Evolutionary conservation across 1,140 invertebrate genomes (phyloP), one percentile per base, ranked within the genome.

Genomic region (Saxidomus purpurata): DNA sequence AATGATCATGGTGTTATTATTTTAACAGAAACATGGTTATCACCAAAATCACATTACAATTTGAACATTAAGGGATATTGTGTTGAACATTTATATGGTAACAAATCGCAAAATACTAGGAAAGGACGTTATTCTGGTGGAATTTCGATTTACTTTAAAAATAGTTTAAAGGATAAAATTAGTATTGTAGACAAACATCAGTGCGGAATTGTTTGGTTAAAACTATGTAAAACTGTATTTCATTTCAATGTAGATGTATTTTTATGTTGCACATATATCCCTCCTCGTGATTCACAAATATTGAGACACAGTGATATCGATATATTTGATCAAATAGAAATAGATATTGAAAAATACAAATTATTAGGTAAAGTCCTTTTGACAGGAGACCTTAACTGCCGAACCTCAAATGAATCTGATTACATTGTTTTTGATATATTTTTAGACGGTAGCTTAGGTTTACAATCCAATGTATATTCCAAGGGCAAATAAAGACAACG

Each of bases 321-420:
- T 79, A 49, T 79, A 15, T 79, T 79, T 52, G 74, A 79, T 19
- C 74, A 49, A 79, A 40, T 79, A 9, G 74, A 79, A 79, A 25
- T 25, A 28, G 74, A 40, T 4, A 79, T 79, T 9, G 74, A 79
- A 79, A 79, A 47, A 49, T 79, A 79, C 47, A 79, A 52, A 17
- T 11, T 38, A 17, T 8, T 49, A 19, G 43, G 74, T 28, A 79
- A 49, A 79, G 74, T 79, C 6, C 6, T 61, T 6, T 61, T 61
- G n/a, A 61, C 9, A 6, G 59, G 59, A 61, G 59, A 61, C 25
- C 47, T 79, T 47, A 79, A 79, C 25, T 47, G 74, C 28, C 11
- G 74, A 43, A 79, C 74, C 4, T 8, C 38, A 15, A 52, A 43
- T 79, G 43, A 79, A 28, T 4, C 25, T 11, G 74, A 79, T 52